Base-by-base conservation (phyloP, 2,888 invertebrate genomes). In the Schizotus pectinicornis region DNA sequence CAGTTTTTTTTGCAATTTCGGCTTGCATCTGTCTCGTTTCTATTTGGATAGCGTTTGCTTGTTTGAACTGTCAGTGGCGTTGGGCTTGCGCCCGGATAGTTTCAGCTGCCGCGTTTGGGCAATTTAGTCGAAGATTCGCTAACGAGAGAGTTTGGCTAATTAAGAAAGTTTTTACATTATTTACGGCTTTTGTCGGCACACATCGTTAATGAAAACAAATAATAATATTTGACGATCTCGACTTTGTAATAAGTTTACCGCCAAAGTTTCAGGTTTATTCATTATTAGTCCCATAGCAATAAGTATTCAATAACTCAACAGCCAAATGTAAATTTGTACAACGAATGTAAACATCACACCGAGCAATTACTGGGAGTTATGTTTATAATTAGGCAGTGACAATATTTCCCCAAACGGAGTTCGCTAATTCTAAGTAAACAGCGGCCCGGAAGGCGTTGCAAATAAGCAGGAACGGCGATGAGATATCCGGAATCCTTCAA, bases 371-470 rank as follows among this genome's bases (percentile, higher is more conserved):
- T 69, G 69, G 70, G 74, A 74, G 75, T 77, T 75, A 77, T 77
- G 77, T 77, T 77, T 77, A 77, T 77, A 77, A 77, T 78, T 77
- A 56, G 76, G 73, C 75, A 76, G 74, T 71, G 76, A 76, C 77
- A 77, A 78, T 78, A 78, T 77, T 78, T 77, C 77, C 75, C 74
- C 72, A 72, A 70, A 74, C 74, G 74, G 70, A 76, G 73, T 74
- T 75, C 74, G 74, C 77, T 78, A 78, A 78, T 78, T 77, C 76
- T 76, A 77, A 73, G 75, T 71, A 77, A 78, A 78, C 72, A 77
- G 59, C 58, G 65, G 65, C 65, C 62, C 65, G 62, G 65, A 72
- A 68, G 68, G 69, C 70, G 65, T 65, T 56, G 67, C 65, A 71
- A 72, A 70, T 71, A 71, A 71, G 68, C 65, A 68, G 48, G 53